A percentile compares a stretch with the other conserved stretches of the same genome.
Conservation (phyloP, 2,888 invertebrate species). For the Itoplectis maculator region DNA sequence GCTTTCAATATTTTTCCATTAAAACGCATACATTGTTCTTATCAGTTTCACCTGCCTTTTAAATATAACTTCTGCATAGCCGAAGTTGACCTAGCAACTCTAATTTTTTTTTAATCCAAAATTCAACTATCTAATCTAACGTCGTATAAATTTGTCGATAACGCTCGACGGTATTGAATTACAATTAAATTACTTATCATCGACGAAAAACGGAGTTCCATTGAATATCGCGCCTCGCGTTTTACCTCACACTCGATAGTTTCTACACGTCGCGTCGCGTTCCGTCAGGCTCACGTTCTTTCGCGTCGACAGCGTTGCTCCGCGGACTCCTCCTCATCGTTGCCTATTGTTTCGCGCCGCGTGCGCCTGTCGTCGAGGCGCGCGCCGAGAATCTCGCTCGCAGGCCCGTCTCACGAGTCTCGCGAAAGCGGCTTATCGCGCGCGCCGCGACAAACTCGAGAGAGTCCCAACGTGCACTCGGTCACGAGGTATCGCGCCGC, state of each 20-base stretch:
- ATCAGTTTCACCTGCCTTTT: background rate
- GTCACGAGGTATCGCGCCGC: slow-evolving; percentile 65
- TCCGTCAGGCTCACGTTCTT: slow-evolving; percentile 5
- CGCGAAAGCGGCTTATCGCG: slow-evolving; percentile 68
- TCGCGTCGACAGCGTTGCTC: slow-evolving; percentile 36
- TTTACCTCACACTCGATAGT: slow-evolving; percentile 6
- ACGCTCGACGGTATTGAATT: too few species aligned
- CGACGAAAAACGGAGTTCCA: background rate
- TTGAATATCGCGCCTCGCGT: slow-evolving; percentile 3
- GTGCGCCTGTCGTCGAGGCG: slow-evolving; percentile 47
- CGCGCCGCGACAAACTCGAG: slow-evolving; percentile 54
- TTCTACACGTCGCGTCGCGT: background rate
- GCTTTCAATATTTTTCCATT: background rate
- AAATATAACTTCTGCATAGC: background rate
- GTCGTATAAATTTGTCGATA: too few species aligned
- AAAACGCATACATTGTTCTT: background rate
- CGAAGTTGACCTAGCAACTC: background rate
- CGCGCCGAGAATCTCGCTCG: slow-evolving; percentile 55
- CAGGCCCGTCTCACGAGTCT: slow-evolving; percentile 57
- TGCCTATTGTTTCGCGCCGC: slow-evolving; percentile 53
- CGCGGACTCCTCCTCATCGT: slow-evolving; percentile 45
- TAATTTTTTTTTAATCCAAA: background rate
- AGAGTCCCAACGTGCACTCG: slow-evolving; percentile 61
- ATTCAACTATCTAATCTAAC: too few species aligned
- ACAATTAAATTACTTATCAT: too few species aligned